A percentile compares a stretch with the other conserved stretches of the same genome.
phyloP scores from a whole-genome alignment of 2,797 vertebrate species.

The Diplodus sargus region DNA sequence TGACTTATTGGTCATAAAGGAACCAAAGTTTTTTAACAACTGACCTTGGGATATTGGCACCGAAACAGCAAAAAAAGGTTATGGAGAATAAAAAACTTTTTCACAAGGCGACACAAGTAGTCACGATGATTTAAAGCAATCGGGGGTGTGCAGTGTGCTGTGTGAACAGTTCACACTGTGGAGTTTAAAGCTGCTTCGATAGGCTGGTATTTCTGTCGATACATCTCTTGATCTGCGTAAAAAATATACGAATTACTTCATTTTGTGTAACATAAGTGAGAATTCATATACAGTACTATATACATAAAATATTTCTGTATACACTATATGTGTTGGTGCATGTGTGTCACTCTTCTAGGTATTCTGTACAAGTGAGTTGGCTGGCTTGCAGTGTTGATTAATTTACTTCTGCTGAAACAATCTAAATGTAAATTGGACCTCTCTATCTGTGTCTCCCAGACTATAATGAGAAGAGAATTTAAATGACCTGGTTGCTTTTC shows the following conservation, averaged over 20 bases:
- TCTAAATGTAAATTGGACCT: slow-evolving; percentile 89
- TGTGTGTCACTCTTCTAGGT: slow-evolving; percentile 60
- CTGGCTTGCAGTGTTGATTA: slow-evolving; percentile 81
- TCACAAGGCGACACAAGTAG: neutral
- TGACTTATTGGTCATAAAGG: neutral
- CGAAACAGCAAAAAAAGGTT: neutral
- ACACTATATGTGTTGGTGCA: slow-evolving; percentile 31
- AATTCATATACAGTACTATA: slow-evolving; percentile 22
- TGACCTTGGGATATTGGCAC: neutral
- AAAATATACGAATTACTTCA: slow-evolving; percentile 2
- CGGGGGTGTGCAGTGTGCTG: neutral
- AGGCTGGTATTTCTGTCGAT: neutral
- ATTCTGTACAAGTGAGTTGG: slow-evolving; percentile 62
- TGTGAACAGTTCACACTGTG: neutral
- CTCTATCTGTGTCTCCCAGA: slow-evolving; percentile 86
- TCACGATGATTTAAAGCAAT: neutral
- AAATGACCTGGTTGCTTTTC: slow-evolving; percentile 84
- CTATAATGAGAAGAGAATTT: slow-evolving; percentile 86
- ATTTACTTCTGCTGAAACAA: slow-evolving; percentile 88
- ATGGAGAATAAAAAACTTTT: neutral
- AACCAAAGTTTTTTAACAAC: neutral
- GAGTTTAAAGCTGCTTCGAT: slow-evolving; percentile 11
- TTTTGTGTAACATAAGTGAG: slow-evolving; percentile 8
- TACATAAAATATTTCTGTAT: slow-evolving; percentile 22
- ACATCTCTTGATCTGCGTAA: neutral